Base-by-base conservation (phyloP, 2,888 invertebrate genomes). In the Mythimna albipuncta region DNA sequence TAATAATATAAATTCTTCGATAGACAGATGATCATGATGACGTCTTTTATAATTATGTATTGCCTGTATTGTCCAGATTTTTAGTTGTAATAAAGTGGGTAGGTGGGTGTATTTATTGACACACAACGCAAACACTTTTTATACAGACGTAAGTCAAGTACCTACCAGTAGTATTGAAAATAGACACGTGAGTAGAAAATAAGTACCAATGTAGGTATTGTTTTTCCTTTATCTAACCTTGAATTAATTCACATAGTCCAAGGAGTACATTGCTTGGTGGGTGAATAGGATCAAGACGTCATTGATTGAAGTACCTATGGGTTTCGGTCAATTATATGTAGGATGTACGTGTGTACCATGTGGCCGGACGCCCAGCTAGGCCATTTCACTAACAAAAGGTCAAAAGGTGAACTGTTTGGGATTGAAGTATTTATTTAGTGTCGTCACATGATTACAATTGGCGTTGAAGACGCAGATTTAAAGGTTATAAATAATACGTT, bases 211-310 rank as follows among this genome's bases (percentile, higher is more conserved):
- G 6, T 35, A 59, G 13, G 38, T 62, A 41, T 11, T 58, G 26
- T 32, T 58, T 77, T 77, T 77, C 63, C 71, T 71, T 64, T n/a
- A 57, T 16, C 10, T 64, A 61, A 55, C 78, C 72, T 76, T 71
- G 78, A 78, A 50, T 58, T 32, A 50, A 61, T 62, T 69, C 41
- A 35, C 35, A 26, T 52, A 54, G 5, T 58, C 21, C 4, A 11
- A 47, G 32, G 41, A 64, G 32, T 47, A 47, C 47, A 47, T 44
- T 11, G 44, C 5, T 69, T 64, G 19, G 55, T 70, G 59, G 26
- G 47, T 19, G 32, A 70, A 32, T 57, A 58, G 38, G 16, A 62
- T 38, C 52, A 59, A 54, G 32, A 52, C 77, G 19, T 21, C n/a
- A 38, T 63, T 47, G 10, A 38, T 70, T 32, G 52, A 57, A 35